Evolutionary conservation across 2,797 vertebrate species (phyloP).

Genomic region (Acipenser oxyrinchus): DNA sequence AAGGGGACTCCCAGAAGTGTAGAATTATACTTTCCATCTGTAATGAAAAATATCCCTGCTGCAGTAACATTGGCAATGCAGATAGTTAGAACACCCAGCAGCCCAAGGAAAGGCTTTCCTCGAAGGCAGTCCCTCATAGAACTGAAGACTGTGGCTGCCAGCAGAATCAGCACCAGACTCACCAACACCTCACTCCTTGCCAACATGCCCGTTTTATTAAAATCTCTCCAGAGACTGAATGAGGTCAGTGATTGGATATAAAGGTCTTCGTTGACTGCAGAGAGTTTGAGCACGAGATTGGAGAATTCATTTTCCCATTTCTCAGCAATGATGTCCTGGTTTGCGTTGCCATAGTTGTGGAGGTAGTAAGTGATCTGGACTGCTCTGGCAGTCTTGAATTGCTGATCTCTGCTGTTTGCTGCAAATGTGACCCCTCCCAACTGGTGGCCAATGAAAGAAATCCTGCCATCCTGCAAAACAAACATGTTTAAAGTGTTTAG

Average conservation of each 20-base stretch:
- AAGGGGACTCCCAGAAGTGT: slow-evolving; percentile 97
- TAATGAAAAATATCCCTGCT: slow-evolving; percentile 97
- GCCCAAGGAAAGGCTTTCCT: slow-evolving; percentile 93
- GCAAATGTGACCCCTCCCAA: slow-evolving; percentile 88
- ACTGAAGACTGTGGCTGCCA: slow-evolving; percentile 91
- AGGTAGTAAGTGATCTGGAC: slow-evolving; percentile 99
- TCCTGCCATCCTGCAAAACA: slow-evolving; percentile 82
- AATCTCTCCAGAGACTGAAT: slow-evolving; percentile 93
- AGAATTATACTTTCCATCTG: slow-evolving; percentile 95
- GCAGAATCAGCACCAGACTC: slow-evolving; percentile 85
- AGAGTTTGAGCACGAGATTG: slow-evolving; percentile 74
- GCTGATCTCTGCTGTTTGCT: slow-evolving; percentile 89
- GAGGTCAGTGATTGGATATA: slow-evolving; percentile 83
- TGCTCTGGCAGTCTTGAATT: slow-evolving; percentile 91
- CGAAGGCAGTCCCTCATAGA: slow-evolving; percentile 97
- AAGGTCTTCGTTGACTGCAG: slow-evolving; percentile 67
- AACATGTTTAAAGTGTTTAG: not conserved
- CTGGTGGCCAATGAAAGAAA: slow-evolving; percentile 95
- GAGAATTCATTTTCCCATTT: slow-evolving; percentile 97
- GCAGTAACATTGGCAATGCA: slow-evolving; percentile 92
- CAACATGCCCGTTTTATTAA: slow-evolving; percentile 87
- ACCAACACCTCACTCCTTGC: slow-evolving; percentile 90
- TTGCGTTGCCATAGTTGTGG: slow-evolving; percentile 83
- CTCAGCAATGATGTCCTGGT: slow-evolving; percentile 88
- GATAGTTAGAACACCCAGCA: slow-evolving; percentile 93